Conservation (phyloP, 2,113 vertebrate genomes). For the Aplodontia rufa region DNA sequence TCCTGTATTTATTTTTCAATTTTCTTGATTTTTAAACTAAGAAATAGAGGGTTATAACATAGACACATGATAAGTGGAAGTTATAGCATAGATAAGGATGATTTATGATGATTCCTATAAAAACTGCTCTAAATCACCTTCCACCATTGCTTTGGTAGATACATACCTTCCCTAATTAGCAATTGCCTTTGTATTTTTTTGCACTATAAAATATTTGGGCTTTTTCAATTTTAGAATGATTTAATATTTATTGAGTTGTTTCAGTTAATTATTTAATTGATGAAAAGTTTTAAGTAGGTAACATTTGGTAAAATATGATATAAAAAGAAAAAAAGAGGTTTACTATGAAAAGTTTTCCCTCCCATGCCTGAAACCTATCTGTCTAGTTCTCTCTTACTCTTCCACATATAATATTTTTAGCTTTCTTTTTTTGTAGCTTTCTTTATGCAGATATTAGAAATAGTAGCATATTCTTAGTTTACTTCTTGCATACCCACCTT, state of each 20-base stretch:
- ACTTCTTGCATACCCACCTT: not conserved
- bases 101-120: slow-evolving; percentile 20
- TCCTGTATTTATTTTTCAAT: slow-evolving; percentile 31
- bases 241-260: slow-evolving; percentile 35
- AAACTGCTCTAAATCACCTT: not conserved
- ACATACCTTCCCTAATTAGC: not conserved
- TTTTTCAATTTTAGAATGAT: not conserved
- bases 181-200: slow-evolving; percentile 39
- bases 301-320: slow-evolving; percentile 42
- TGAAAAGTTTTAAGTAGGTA: slow-evolving; percentile 10
- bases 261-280: slow-evolving; percentile 50
- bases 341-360: not conserved
- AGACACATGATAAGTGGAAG: not conserved
- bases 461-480: not conserved
- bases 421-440: not conserved
- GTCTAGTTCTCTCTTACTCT: not conserved
- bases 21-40: slow-evolving; percentile 37
- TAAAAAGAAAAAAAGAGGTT: not conserved
- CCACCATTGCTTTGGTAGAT: not conserved
- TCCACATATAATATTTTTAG: not conserved
- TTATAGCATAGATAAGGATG: not conserved
- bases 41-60: not conserved
- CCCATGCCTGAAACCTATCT: not conserved
- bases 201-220: not conserved
- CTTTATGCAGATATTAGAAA: slow-evolving; percentile 17